Percentiles rank a stretch among this genome's conserved stretches.
Evolutionary conservation across 2,797 vertebrate genomes (phyloP).

Genomic region (Acipenser oxyrinchus): DNA sequence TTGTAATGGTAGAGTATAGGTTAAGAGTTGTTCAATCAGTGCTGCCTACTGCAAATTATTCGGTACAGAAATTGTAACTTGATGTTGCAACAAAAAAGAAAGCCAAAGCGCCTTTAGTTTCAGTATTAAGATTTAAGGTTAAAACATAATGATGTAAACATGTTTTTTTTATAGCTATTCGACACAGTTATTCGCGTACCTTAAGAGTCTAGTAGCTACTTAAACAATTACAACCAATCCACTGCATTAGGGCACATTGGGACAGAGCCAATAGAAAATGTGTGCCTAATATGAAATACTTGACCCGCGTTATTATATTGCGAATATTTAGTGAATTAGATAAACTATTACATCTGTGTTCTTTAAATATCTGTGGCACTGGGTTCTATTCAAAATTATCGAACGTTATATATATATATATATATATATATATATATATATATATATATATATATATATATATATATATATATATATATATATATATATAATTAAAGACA

Average conservation of each 20-base stretch:
- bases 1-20: slow-evolving; percentile 40
- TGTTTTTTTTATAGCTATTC: background rate
- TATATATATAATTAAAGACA: too few species aligned
- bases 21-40: slow-evolving; percentile 50
- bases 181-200: too few species aligned
- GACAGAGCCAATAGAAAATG: too few species aligned
- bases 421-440: background rate
- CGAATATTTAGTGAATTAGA: too few species aligned
- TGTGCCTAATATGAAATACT: too few species aligned
- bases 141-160: background rate
- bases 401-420: background rate
- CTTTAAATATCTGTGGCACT: too few species aligned
- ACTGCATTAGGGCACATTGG: too few species aligned
- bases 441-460: background rate
- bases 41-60: slow-evolving; percentile 32
- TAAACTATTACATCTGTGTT: too few species aligned
- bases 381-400: too few species aligned
- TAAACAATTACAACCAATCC: too few species aligned
- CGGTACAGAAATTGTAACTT: slow-evolving; percentile 24
- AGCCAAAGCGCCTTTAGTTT: slow-evolving; percentile 8
- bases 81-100: slow-evolving; percentile 30
- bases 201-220: background rate
- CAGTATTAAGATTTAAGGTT: background rate
- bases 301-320: too few species aligned
- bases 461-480: too few species aligned